Conservation (phyloP, 2,797 vertebrate species). For the Cuculus canorus region DNA sequence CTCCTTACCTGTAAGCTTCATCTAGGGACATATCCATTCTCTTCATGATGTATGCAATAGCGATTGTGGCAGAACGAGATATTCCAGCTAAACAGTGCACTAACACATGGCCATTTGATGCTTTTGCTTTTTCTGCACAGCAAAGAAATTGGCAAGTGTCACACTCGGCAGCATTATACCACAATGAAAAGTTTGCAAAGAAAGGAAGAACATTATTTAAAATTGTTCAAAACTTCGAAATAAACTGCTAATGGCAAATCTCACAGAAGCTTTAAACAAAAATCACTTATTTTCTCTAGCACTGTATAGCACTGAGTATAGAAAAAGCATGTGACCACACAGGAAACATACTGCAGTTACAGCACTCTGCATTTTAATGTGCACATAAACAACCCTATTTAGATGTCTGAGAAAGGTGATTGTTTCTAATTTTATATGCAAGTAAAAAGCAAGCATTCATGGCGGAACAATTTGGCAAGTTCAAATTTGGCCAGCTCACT, state of each 20-base stretch:
- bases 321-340: neutral
- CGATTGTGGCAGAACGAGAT: conserved; percentile 95
- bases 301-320: neutral
- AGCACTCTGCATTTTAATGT: neutral
- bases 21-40: conserved; percentile 96
- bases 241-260: neutral
- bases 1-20: conserved; percentile 93
- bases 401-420: neutral
- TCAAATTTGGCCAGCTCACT: neutral
- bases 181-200: neutral
- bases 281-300: neutral
- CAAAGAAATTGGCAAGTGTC: conserved; percentile 28
- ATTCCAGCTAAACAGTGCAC: conserved; percentile 99
- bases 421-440: conserved; percentile 1
- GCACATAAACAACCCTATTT: neutral
- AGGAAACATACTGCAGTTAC: neutral
- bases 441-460: neutral
- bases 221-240: neutral
- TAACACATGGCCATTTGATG: conserved; percentile 87
- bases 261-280: neutral
- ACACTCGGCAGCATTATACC: neutral
- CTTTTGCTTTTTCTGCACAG: conserved; percentile 91
- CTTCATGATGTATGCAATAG: conserved; percentile 99
- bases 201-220: neutral
- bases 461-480: neutral